Percentiles rank a stretch among this genome's conserved stretches.
phyloP scores from a whole-genome alignment of 2,888 invertebrate species.

The Julus scanicus region DNA sequence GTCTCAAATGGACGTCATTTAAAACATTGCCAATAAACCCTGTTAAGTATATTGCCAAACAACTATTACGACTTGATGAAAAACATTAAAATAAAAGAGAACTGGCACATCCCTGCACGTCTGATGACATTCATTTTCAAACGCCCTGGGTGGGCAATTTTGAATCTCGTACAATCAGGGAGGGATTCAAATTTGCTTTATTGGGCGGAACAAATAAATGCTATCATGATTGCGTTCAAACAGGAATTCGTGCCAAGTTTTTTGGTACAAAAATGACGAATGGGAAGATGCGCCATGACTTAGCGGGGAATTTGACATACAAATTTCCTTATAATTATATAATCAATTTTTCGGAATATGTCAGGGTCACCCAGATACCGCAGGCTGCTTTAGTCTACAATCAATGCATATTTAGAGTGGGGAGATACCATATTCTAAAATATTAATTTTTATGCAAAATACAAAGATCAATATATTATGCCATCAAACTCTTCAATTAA shows the following conservation, averaged over 20 bases:
- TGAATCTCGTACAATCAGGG: not conserved
- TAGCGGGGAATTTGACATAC: not conserved
- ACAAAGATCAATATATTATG: too few species aligned
- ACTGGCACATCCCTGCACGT: slow-evolving; percentile 20
- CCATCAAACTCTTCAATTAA: too few species aligned
- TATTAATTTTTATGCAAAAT: too few species aligned
- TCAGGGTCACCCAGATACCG: not conserved
- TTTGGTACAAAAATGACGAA: not conserved
- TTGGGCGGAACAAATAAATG: slow-evolving; percentile 20
- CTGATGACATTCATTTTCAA: not conserved
- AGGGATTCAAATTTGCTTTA: not conserved
- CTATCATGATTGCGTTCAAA: not conserved
- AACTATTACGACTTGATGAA: slow-evolving; percentile 10
- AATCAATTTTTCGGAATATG: not conserved
- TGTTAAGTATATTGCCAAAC: slow-evolving; percentile 31
- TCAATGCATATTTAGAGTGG: too few species aligned
- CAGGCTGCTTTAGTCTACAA: too few species aligned
- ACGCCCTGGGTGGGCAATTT: slow-evolving; percentile 1
- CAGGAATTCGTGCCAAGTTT: not conserved
- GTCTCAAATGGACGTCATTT: slow-evolving; percentile 32
- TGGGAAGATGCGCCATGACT: not conserved
- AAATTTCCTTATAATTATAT: not conserved
- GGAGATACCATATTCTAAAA: too few species aligned
- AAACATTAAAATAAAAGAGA: not conserved
- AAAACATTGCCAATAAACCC: slow-evolving; percentile 17